Evolutionary conservation across 2,113 vertebrate species (phyloP).

Genomic region (Arothron firmamentum): DNA sequence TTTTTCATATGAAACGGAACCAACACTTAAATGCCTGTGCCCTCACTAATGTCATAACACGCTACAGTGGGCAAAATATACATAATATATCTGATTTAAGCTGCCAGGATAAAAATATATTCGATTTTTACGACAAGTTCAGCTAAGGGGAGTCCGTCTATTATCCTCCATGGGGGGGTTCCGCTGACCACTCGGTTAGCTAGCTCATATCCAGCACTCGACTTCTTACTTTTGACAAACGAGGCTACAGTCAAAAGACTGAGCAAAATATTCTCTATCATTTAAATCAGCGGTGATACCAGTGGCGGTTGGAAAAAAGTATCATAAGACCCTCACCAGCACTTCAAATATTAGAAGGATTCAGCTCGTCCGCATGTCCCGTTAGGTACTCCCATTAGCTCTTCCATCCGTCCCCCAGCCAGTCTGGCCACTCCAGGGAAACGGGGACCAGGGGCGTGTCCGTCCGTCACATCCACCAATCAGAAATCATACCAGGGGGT

Average conservation of each 20-base stretch:
- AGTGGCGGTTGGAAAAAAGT: conserved; percentile 22
- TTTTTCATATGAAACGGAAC: conserved; percentile 12
- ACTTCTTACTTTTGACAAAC: conserved; percentile 47
- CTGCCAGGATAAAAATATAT: not conserved
- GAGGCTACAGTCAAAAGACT: conserved; percentile 8
- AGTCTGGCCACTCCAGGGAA: conserved; percentile 51
- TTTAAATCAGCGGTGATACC: not conserved
- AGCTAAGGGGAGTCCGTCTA: not conserved
- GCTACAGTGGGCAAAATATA: not conserved
- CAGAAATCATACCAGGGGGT: not conserved
- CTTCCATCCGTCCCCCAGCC: conserved; percentile 71
- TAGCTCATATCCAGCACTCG: conserved; percentile 55
- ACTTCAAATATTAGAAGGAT: conserved; percentile 55
- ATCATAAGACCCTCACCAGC: conserved; percentile 64
- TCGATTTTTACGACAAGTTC: not conserved
- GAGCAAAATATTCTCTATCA: conserved; percentile 2
- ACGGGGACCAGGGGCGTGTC: conserved; percentile 38
- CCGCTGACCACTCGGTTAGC: conserved; percentile 67
- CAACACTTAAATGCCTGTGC: not conserved
- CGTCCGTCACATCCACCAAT: conserved; percentile 51
- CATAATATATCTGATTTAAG: conserved; percentile 16
- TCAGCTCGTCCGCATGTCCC: conserved; percentile 71
- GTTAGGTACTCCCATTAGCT: conserved; percentile 65
- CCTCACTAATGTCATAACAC: conserved; percentile 8
- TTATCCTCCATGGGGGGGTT: conserved; percentile 40